Conservation (phyloP, 1,140 invertebrate species). For the Popillia japonica region DNA sequence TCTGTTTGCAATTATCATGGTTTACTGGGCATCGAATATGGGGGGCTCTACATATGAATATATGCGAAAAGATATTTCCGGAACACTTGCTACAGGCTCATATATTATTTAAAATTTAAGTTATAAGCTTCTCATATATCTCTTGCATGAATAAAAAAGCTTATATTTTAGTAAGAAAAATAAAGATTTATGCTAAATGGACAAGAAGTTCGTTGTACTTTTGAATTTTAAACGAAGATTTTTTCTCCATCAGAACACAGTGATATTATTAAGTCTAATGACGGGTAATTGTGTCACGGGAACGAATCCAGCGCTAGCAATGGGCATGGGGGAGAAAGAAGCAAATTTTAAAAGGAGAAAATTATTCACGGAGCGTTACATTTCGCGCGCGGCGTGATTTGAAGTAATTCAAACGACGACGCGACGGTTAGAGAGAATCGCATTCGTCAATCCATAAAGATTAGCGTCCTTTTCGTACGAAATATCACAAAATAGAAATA, state of each 20-base stretch:
- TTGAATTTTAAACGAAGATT: not conserved
- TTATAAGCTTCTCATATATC: no score
- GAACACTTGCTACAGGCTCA: no score
- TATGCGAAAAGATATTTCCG: no score
- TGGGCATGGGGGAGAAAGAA: not conserved
- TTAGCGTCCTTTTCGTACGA: no score
- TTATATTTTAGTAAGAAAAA: not conserved
- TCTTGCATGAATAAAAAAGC: no score
- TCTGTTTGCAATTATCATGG: no score
- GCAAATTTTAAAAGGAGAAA: not conserved
- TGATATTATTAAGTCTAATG: conserved; percentile 17
- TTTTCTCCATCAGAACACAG: not conserved
- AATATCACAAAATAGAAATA: no score
- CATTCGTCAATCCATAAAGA: not conserved
- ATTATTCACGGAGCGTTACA: not conserved
- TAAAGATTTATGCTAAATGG: conserved; percentile 12
- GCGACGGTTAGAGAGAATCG: not conserved
- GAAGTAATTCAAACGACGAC: not conserved
- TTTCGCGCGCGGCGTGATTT: not conserved
- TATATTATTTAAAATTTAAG: no score
- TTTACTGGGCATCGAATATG: no score
- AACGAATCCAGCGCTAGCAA: not conserved
- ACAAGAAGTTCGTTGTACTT: not conserved
- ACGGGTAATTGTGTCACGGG: conserved; percentile 9
- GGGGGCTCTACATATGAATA: no score